phyloP scores from a whole-genome alignment of 1,140 invertebrate species.

The Apis dorsata region DNA sequence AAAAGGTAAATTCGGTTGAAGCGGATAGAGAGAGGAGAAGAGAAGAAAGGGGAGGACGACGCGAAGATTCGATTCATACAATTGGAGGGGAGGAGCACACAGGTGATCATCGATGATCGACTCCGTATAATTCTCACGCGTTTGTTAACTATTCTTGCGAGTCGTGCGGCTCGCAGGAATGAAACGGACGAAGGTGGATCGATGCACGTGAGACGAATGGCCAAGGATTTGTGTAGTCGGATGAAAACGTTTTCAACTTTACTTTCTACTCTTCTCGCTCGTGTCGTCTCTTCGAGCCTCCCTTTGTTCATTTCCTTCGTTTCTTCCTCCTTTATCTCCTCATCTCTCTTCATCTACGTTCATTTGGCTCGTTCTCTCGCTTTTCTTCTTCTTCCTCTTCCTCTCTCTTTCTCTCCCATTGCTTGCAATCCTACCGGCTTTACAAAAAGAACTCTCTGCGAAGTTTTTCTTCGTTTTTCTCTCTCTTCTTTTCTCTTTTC shows the following conservation, averaged over 20 bases:
- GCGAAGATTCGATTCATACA: slow-evolving; percentile 32
- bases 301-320: slow-evolving; percentile 33
- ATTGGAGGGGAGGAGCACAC: not conserved
- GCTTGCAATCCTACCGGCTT: too few relatives aligned
- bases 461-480: not conserved
- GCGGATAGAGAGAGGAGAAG: not conserved
- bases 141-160: slow-evolving; percentile 41
- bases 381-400: not conserved
- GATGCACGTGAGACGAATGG: slow-evolving; percentile 51
- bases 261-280: not conserved
- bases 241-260: slow-evolving; percentile 47
- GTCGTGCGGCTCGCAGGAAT: slow-evolving; percentile 28
- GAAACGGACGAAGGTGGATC: slow-evolving; percentile 45
- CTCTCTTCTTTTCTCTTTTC: not conserved
- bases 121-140: slow-evolving; percentile 46
- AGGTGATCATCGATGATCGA: slow-evolving; percentile 14
- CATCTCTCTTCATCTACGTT: not conserved
- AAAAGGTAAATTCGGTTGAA: not conserved
- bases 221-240: slow-evolving; percentile 27
- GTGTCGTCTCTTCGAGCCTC: not conserved
- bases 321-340: not conserved
- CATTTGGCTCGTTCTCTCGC: not conserved
- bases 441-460: too few relatives aligned
- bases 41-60: not conserved
- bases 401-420: too few relatives aligned